These are phyloP conservation scores for Leptinotarsa rubiginosa DNA, from an alignment of 2,888 invertebrate genomes.

Conservation along the genomic window DNA sequence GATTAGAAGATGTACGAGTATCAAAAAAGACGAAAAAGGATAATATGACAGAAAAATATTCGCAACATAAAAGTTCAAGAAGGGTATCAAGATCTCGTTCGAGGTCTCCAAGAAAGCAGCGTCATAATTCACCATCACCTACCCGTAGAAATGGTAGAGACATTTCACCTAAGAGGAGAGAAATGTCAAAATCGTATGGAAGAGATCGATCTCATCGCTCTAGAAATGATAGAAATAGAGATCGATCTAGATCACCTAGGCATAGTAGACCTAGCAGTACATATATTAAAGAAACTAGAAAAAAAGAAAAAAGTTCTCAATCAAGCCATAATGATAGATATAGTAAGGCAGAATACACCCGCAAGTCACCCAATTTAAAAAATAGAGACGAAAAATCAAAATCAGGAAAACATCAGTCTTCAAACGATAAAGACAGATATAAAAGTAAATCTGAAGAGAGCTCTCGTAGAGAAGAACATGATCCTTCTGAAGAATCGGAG, in stretches of 20 bases:
- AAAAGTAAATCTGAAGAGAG: not conserved
- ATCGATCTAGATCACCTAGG: conserved; percentile 25
- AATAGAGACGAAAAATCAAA: not conserved
- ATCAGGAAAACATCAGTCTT: not conserved
- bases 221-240: conserved; percentile 6
- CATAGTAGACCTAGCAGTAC: conserved; percentile 20
- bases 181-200: not conserved
- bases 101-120: conserved; percentile 7
- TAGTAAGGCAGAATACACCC: not conserved
- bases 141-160: conserved; percentile 13
- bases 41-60: conserved; percentile 2
- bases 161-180: not conserved
- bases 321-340: conserved; percentile 8
- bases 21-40: conserved; percentile 9
- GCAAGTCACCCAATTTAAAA: not conserved
- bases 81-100: not conserved
- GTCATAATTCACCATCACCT: not conserved
- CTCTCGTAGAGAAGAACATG: not conserved
- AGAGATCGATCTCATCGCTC: not conserved
- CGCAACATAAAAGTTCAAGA: not conserved
- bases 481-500: not conserved
- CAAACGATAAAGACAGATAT: not conserved
- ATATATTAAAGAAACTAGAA: conserved; percentile 3
- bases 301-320: not conserved
- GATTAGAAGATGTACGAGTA: not conserved